Evolutionary conservation across 2,797 vertebrate genomes (phyloP), one percentile per base, ranked within the genome.

Genomic region (Setipinna tenuifilis): DNA sequence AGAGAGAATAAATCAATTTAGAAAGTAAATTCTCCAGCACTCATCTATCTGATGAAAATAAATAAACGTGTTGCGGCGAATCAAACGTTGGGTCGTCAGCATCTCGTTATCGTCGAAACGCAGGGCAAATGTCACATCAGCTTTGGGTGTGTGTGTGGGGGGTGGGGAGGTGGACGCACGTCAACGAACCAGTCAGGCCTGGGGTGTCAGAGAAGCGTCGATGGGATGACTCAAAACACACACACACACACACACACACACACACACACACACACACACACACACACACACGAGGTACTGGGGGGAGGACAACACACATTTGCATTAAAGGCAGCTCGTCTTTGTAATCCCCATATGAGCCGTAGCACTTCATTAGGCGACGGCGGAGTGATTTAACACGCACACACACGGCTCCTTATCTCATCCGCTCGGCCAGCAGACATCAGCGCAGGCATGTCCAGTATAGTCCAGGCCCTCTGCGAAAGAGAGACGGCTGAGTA

Each of bases 61-160:
- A 87, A 91, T 88, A 90, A 50, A 92, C 0, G 80, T 88, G 86
- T 88, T 85, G 87, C 35, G 28, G 82, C 81, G 80, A 90, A 90
- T 92, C 86, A 90, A 86, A 81, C 84, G 57, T 85, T 86, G 89
- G 89, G 86, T 86, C 23, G 12, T 86, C 65, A 86, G 83, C 88
- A 89, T 89, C 83, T 81, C 86, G 89, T 88, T 89, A 89, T 85
- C 83, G 59, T 44, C 48, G 23, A 17, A 85, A 50, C 19, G n/a
- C 82, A 68, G 6, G 48, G 21, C 84, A 85, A 82, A 58, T 82
- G 82, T 82, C 41, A 57, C 59, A 65, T 82, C 25, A 82, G 71
- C 71, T 50, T n/a, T n/a, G n/a, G n/a, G n/a, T n/a, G n/a, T n/a
- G n/a, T n/a, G n/a, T n/a, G n/a, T n/a, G n/a, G n/a, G n/a, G n/a